These are phyloP conservation scores for Anodontia alba DNA, from an alignment of 2,888 invertebrate species.

Conservation along the genomic window DNA sequence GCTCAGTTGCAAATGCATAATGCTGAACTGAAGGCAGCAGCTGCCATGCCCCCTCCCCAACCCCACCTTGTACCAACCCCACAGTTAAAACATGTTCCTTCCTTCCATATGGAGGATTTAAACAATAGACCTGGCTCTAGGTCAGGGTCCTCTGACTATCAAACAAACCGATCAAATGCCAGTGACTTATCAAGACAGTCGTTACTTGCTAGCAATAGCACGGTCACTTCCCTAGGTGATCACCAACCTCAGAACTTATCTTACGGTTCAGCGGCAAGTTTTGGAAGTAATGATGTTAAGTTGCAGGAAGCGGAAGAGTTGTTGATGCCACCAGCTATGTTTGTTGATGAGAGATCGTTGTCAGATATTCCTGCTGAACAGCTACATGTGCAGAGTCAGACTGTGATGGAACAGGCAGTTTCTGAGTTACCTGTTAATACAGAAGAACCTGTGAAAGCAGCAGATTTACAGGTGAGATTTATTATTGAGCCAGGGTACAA, in stretches of 20 bases:
- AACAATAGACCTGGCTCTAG: slow-evolving; percentile 45
- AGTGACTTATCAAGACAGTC: slow-evolving; percentile 60
- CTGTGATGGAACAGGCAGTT: slow-evolving; percentile 40
- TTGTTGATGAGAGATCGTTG: slow-evolving; percentile 60
- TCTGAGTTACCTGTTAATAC: slow-evolving; percentile 38
- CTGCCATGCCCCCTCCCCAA: slow-evolving; percentile 32
- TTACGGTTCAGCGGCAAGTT: slow-evolving; percentile 50
- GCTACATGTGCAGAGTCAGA: slow-evolving; percentile 35
- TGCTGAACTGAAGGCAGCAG: slow-evolving; percentile 22
- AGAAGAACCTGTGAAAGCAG: slow-evolving; percentile 20
- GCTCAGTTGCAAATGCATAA: slow-evolving; percentile 66
- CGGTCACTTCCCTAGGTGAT: slow-evolving; percentile 50
- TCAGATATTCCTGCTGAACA: slow-evolving; percentile 46
- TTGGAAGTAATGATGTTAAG: slow-evolving; percentile 28
- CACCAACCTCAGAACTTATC: slow-evolving; percentile 38
- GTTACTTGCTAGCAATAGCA: slow-evolving; percentile 50
- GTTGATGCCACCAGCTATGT: slow-evolving; percentile 62
- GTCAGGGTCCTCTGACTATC: slow-evolving; percentile 57
- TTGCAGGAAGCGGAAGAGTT: slow-evolving; percentile 64
- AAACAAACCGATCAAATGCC: slow-evolving; percentile 47
- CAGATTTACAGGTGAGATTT: slow-evolving; percentile 29
- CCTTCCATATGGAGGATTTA: slow-evolving; percentile 61
- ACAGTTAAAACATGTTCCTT: slow-evolving; percentile 54
- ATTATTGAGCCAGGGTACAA: background rate
- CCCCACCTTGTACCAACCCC: slow-evolving; percentile 51